These are phyloP conservation scores for Galerucella calmariensis DNA, from an alignment of 2,888 invertebrate genomes.

Conservation along the genomic window DNA sequence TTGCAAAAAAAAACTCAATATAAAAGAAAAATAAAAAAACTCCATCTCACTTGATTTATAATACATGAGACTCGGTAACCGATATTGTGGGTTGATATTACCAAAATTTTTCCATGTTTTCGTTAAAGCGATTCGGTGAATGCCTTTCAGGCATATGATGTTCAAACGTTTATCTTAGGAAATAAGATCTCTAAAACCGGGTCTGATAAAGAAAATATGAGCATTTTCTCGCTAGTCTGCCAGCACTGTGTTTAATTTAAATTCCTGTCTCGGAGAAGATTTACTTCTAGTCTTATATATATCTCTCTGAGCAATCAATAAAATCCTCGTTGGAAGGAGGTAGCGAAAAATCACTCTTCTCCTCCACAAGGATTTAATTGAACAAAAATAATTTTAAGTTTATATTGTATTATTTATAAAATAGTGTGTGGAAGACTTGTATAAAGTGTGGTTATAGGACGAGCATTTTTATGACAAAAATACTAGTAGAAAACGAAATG, in stretches of 20 bases:
- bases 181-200: conserved; percentile 8
- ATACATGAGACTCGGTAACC: neutral
- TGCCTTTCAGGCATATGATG: conserved; percentile 1
- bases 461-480: no score
- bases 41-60: neutral
- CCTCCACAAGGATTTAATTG: neutral
- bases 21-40: neutral
- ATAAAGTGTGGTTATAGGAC: no score
- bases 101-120: conserved; percentile 4
- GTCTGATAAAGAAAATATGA: conserved; percentile 17
- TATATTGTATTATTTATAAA: no score
- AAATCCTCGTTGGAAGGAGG: conserved; percentile 5
- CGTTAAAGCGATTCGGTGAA: neutral
- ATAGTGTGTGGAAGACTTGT: no score
- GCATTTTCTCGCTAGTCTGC: conserved; percentile 13
- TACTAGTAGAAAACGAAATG: no score
- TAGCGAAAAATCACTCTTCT: conserved; percentile 2
- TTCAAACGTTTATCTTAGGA: conserved; percentile 14
- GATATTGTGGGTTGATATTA: neutral
- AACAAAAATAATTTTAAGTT: neutral
- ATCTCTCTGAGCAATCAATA: conserved; percentile 13
- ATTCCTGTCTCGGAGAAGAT: conserved; percentile 13
- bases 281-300: conserved; percentile 9
- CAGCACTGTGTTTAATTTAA: conserved; percentile 12
- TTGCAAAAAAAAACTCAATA: no score